Percentiles rank a stretch among this genome's conserved stretches.
Evolutionary conservation across 2,888 invertebrate genomes (phyloP).

Genomic region (Philonicus albiceps): DNA sequence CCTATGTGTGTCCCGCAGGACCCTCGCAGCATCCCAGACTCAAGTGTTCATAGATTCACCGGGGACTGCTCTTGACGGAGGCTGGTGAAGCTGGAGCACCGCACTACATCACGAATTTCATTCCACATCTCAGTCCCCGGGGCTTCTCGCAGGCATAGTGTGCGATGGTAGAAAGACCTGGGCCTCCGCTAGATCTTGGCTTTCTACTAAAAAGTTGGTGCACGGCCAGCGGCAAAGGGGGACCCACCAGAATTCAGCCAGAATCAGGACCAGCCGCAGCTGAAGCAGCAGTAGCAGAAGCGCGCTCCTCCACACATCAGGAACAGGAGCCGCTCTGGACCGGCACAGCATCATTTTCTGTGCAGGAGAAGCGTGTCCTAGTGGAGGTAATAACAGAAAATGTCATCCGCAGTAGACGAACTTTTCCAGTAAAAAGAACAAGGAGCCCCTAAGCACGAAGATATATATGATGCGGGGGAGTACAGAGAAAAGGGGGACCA

Average conservation of each 20-base stretch:
- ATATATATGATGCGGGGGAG: not conserved
- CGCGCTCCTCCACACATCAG: not conserved
- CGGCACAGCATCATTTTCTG: not conserved
- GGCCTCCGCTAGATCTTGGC: not conserved
- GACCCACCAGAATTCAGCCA: no score
- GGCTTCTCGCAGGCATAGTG: not conserved
- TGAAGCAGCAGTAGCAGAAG: no score
- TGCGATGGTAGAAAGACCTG: not conserved
- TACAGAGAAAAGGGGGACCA: no score
- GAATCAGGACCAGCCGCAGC: no score
- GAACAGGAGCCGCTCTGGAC: not conserved
- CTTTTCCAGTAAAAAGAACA: constrained; percentile 44
- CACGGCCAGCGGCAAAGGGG: not conserved
- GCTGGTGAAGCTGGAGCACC: constrained; percentile 3
- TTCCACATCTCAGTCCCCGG: constrained; percentile 7
- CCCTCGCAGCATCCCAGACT: not conserved
- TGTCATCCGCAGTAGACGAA: constrained; percentile 47
- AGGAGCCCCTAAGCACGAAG: constrained; percentile 2
- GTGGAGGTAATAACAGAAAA: constrained; percentile 47
- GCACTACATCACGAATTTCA: constrained; percentile 26
- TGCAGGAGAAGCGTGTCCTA: constrained; percentile 21
- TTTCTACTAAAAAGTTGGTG: constrained; percentile 20
- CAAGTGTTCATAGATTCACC: constrained; percentile 23
- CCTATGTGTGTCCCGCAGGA: not conserved
- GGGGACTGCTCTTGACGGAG: not conserved